Conservation (phyloP, 2,113 vertebrate genomes). For the Ageneiosus marmoratus region DNA sequence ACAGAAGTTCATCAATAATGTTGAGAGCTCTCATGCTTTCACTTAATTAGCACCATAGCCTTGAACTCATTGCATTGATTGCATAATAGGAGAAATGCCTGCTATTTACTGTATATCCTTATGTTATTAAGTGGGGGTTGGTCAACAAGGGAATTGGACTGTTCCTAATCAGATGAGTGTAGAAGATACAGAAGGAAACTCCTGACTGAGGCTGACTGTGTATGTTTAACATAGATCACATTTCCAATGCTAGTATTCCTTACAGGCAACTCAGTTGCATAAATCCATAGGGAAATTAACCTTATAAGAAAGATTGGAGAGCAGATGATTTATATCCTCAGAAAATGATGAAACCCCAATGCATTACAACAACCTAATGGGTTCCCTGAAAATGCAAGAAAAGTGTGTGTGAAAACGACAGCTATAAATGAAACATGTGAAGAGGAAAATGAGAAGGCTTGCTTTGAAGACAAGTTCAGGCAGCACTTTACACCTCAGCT, state of each 20-base stretch:
- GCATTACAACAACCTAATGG: background rate
- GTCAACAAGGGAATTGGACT: background rate
- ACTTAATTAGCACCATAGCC: slow-evolving; percentile 35
- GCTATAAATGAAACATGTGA: background rate
- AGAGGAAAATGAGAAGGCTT: slow-evolving; percentile 6
- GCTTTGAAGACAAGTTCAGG: slow-evolving; percentile 12
- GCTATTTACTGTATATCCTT: slow-evolving; percentile 26
- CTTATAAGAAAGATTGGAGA: background rate
- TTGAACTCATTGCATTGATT: slow-evolving; percentile 34
- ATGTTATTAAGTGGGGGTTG: slow-evolving; percentile 16
- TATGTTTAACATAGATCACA: background rate
- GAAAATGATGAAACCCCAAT: background rate
- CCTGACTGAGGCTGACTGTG: background rate
- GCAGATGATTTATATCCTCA: slow-evolving; percentile 8
- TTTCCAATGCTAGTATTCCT: background rate
- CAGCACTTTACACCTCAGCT: slow-evolving; percentile 23
- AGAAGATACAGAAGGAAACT: background rate
- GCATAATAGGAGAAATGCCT: slow-evolving; percentile 15
- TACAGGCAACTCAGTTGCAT: background rate
- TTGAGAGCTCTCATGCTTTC: slow-evolving; percentile 18
- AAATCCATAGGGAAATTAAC: slow-evolving; percentile 22
- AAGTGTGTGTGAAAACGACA: background rate
- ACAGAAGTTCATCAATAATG: slow-evolving; percentile 24
- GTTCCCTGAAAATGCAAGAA: background rate
- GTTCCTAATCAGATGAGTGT: slow-evolving; percentile 5